Evolutionary conservation across 2,888 invertebrate genomes (phyloP).

Genomic region (Cephus sareptanus): DNA sequence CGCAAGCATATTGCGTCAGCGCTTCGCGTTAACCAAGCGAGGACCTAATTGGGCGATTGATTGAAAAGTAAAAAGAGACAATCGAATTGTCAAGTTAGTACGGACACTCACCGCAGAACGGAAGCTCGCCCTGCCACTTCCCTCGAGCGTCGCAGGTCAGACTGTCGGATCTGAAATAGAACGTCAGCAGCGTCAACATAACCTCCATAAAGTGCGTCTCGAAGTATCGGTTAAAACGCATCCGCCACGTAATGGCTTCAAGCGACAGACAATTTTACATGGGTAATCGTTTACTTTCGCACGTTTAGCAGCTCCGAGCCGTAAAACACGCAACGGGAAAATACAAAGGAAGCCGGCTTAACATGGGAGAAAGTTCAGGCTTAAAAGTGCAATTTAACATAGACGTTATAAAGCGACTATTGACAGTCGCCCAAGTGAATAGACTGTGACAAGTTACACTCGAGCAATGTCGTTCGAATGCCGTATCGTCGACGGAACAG

Average conservation of each 20-base stretch:
- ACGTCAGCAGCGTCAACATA: neutral
- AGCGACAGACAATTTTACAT: neutral
- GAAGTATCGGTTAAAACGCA: neutral
- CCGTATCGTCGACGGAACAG: neutral
- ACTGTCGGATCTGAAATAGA: constrained; percentile 68
- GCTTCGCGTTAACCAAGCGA: neutral
- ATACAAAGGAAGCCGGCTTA: neutral
- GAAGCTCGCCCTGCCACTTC: constrained; percentile 84
- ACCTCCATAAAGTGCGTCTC: neutral
- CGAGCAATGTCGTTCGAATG: neutral
- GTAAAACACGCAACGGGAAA: neutral
- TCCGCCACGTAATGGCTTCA: neutral
- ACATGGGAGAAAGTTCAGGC: neutral
- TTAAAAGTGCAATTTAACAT: neutral
- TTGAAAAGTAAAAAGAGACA: neutral
- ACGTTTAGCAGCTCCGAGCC: neutral
- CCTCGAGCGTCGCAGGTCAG: constrained; percentile 78
- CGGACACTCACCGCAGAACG: constrained; percentile 81
- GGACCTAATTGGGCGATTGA: neutral
- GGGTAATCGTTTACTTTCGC: neutral
- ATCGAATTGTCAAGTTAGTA: neutral
- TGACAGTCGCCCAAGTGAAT: neutral
- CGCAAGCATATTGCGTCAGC: neutral
- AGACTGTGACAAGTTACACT: neutral
- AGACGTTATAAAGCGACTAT: neutral